Percentiles rank a stretch among this genome's conserved stretches.
Conservation (phyloP, 2,888 invertebrate species). For the Agapetus fuscipes region DNA sequence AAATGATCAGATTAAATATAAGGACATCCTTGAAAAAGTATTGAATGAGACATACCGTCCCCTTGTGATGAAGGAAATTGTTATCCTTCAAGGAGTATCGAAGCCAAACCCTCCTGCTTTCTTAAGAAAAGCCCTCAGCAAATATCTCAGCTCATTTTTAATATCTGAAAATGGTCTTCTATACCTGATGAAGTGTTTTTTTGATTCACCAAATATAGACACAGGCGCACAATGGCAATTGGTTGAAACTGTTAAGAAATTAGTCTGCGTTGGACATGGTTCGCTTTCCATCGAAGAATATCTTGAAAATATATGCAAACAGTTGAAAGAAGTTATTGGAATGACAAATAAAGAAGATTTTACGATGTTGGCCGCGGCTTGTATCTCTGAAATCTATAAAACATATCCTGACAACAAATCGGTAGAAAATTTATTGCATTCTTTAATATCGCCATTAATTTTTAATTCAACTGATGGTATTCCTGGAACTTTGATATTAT, state of each 20-base stretch:
- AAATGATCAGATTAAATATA: conserved; percentile 43
- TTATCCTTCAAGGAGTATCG: conserved; percentile 49
- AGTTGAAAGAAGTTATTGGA: conserved; percentile 43
- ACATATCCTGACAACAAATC: conserved; percentile 36
- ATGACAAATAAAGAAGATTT: conserved; percentile 39
- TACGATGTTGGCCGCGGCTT: conserved; percentile 43
- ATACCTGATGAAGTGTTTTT: conserved; percentile 53
- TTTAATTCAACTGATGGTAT: conserved; percentile 16
- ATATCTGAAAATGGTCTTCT: conserved; percentile 52
- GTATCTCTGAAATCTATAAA: conserved; percentile 43
- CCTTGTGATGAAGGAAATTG: conserved; percentile 56
- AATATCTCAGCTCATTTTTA: conserved; percentile 50
- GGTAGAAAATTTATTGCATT: conserved; percentile 32
- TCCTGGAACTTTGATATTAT: conserved; percentile 34
- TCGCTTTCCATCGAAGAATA: conserved; percentile 38
- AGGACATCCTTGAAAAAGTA: conserved; percentile 40
- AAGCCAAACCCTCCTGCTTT: conserved; percentile 48
- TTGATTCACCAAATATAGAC: conserved; percentile 46
- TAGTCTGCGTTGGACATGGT: conserved; percentile 49
- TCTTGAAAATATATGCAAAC: conserved; percentile 41
- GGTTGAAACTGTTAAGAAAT: conserved; percentile 54
- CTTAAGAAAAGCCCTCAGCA: conserved; percentile 51
- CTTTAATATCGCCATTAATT: conserved; percentile 27
- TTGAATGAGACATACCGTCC: conserved; percentile 49
- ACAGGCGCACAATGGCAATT: conserved; percentile 55